phyloP scores from a whole-genome alignment of 2,888 invertebrate genomes.

The Sminthurinus aureus region DNA sequence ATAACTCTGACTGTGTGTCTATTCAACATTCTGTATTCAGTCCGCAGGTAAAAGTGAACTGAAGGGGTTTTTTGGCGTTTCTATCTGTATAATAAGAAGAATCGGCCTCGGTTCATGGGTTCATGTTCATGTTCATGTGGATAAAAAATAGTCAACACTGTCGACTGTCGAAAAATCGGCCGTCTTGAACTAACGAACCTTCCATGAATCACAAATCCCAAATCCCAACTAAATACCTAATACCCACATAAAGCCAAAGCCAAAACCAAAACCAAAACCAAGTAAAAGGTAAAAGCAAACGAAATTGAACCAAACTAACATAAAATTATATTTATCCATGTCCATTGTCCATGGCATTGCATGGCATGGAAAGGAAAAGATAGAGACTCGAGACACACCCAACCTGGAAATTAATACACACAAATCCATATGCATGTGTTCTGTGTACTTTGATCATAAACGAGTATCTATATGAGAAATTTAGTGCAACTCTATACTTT shows the following conservation, averaged over 20 bases:
- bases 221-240: not conserved
- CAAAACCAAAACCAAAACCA: no score
- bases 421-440: not conserved
- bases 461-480: not conserved
- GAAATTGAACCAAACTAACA: constrained; percentile 35
- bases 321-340: constrained; percentile 50
- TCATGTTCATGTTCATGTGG: not conserved
- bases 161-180: constrained; percentile 50
- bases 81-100: not conserved
- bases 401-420: constrained; percentile 44
- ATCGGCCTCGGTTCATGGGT: not conserved
- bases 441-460: not conserved
- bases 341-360: no score
- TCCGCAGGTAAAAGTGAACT: not conserved
- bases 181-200: constrained; percentile 60
- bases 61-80: not conserved
- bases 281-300: no score
- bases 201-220: constrained; percentile 49
- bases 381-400: constrained; percentile 34
- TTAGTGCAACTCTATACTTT: not conserved
- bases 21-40: not conserved
- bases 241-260: no score
- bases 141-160: constrained; percentile 32
- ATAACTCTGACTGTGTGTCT: not conserved
- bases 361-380: constrained; percentile 38